A percentile compares a stretch with the other conserved stretches of the same genome.
Evolutionary conservation across 2,888 invertebrate genomes (phyloP).

Genomic region (Apoda limacodes): DNA sequence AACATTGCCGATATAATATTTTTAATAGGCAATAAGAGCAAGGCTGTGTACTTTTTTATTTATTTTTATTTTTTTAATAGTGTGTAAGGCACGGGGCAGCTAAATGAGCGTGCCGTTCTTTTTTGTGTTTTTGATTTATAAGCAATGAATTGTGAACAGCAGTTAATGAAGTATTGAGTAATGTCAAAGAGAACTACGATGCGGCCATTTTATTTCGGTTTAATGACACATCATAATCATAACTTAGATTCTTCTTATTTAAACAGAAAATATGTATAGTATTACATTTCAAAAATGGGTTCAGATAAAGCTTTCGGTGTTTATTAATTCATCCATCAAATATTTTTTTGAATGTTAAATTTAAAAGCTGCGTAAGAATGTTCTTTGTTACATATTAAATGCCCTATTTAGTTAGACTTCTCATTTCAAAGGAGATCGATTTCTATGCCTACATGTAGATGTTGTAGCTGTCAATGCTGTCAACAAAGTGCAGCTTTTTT

Average conservation of each 20-base stretch:
- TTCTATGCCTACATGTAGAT: too few relatives aligned
- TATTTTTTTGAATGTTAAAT: too few relatives aligned
- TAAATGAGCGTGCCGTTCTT: slow-evolving; percentile 48
- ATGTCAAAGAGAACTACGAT: slow-evolving; percentile 37
- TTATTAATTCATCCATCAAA: too few relatives aligned
- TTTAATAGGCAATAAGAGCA: slow-evolving; percentile 55
- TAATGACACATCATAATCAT: slow-evolving; percentile 28
- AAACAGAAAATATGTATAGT: slow-evolving; percentile 26
- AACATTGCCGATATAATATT: slow-evolving; percentile 52
- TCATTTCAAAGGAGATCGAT: too few relatives aligned
- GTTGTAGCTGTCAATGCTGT: too few relatives aligned
- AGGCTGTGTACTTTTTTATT: slow-evolving; percentile 22
- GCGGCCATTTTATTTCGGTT: slow-evolving; percentile 23
- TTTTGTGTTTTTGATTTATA: slow-evolving; percentile 53
- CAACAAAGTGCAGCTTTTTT: too few relatives aligned
- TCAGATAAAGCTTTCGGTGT: too few relatives aligned
- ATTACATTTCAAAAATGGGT: too few relatives aligned
- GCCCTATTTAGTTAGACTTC: too few relatives aligned
- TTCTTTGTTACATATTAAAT: too few relatives aligned
- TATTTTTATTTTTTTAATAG: slow-evolving; percentile 14
- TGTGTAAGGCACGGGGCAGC: slow-evolving; percentile 38
- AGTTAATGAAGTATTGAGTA: slow-evolving; percentile 51
- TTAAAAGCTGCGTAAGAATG: too few relatives aligned
- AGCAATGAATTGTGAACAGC: slow-evolving; percentile 49
- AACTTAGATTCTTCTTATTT: slow-evolving; percentile 27